Conservation (phyloP, 2,113 vertebrate genomes). For the Psittacula cyanocephala region DNA sequence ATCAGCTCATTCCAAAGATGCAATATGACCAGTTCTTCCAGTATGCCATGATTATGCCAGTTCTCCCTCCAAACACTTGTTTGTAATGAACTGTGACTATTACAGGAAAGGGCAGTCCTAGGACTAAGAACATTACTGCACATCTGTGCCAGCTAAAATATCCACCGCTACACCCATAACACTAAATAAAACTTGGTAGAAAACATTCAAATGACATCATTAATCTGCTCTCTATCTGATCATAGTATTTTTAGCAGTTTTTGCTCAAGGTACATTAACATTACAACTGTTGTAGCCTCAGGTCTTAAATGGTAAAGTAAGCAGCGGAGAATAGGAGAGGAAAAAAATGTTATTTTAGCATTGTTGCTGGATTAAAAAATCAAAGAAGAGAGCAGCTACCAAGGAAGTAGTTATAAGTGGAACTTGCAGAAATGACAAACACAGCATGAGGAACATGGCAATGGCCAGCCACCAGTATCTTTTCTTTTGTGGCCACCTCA, state of each 20-base stretch:
- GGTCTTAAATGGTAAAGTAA: not conserved
- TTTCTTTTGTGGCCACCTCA: not conserved
- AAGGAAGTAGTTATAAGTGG: not conserved
- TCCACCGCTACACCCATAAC: accelerated
- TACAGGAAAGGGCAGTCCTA: not conserved
- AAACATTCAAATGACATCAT: not conserved
- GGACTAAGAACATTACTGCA: not conserved
- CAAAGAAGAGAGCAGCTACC: not conserved
- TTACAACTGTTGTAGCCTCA: not conserved
- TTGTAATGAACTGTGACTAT: not conserved
- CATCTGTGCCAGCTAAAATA: slow-evolving; percentile 2
- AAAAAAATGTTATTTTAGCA: not conserved
- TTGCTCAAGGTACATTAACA: not conserved
- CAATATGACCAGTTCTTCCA: not conserved
- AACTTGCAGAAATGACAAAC: not conserved
- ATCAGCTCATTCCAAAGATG: not conserved
- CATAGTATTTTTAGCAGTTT: not conserved
- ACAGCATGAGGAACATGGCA: not conserved
- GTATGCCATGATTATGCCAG: not conserved
- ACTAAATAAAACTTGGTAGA: not conserved
- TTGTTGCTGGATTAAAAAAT: not conserved
- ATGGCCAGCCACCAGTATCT: not conserved
- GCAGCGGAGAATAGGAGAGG: not conserved
- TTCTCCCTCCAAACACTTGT: not conserved
- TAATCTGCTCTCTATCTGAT: not conserved